A percentile compares a stretch with the other conserved stretches of the same genome.
These are phyloP conservation scores for Pteria penguin DNA, from an alignment of 2,888 invertebrate genomes.

Conservation along the genomic window DNA sequence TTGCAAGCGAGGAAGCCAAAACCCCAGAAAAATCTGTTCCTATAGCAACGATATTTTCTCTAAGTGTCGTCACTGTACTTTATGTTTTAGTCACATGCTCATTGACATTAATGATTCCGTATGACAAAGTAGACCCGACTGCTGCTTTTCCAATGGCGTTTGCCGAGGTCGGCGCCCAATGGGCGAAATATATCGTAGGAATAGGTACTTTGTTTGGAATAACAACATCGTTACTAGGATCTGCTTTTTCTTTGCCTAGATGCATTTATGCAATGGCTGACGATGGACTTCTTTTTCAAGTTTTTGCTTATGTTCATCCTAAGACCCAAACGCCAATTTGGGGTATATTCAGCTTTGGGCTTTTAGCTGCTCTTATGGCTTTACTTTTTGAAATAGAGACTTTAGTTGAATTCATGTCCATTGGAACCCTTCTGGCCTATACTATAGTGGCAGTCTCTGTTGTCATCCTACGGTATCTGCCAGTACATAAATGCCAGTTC, in stretches of 20 bases:
- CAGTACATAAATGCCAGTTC: slow-evolving; percentile 76
- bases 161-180: slow-evolving; percentile 66
- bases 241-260: slow-evolving; percentile 90
- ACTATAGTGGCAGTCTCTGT: slow-evolving; percentile 95
- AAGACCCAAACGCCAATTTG: slow-evolving; percentile 85
- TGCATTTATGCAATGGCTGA: slow-evolving; percentile 95
- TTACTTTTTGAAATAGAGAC: slow-evolving; percentile 92
- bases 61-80: slow-evolving; percentile 72
- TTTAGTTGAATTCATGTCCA: slow-evolving; percentile 96
- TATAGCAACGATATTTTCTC: slow-evolving; percentile 73
- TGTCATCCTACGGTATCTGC: slow-evolving; percentile 90
- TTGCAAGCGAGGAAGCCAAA: slow-evolving; percentile 80
- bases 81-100: slow-evolving; percentile 73
- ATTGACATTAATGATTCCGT: slow-evolving; percentile 76
- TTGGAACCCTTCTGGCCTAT: slow-evolving; percentile 95
- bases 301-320: slow-evolving; percentile 86
- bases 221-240: slow-evolving; percentile 84
- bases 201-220: slow-evolving; percentile 76
- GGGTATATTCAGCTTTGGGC: slow-evolving; percentile 74
- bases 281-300: slow-evolving; percentile 90
- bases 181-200: slow-evolving; percentile 77
- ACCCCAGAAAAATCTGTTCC: slow-evolving; percentile 79
- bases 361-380: slow-evolving; percentile 84
- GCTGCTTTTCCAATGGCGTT: slow-evolving; percentile 78
- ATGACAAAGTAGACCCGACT: slow-evolving; percentile 64